Percentiles rank a stretch among this genome's conserved stretches.
phyloP scores from a whole-genome alignment of 2,888 invertebrate species.

The Drosophila vallismaia region DNA sequence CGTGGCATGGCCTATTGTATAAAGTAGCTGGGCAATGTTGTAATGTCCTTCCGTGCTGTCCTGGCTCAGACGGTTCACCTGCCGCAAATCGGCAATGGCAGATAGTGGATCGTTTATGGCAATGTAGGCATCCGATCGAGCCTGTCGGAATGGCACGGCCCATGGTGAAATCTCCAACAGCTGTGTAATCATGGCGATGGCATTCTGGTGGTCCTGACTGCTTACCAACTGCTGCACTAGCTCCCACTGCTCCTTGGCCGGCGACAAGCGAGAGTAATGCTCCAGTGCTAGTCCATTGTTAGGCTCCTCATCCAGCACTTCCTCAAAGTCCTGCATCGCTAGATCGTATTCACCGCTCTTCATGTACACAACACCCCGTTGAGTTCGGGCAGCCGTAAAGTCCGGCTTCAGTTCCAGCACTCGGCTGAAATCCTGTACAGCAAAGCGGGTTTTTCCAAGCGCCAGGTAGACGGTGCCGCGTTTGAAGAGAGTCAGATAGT shows the following conservation, averaged over 20 bases:
- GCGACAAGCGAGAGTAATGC: slow-evolving; percentile 88
- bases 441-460: slow-evolving; percentile 97
- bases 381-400: slow-evolving; percentile 93
- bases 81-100: slow-evolving; percentile 95
- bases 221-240: slow-evolving; percentile 87
- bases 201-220: slow-evolving; percentile 85
- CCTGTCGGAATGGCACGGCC: slow-evolving; percentile 92
- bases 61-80: slow-evolving; percentile 94
- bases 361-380: slow-evolving; percentile 94
- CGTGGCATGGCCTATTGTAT: slow-evolving; percentile 95
- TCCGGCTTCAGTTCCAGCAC: slow-evolving; percentile 97
- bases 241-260: slow-evolving; percentile 87
- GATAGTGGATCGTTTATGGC: slow-evolving; percentile 90
- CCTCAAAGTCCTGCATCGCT: slow-evolving; percentile 92
- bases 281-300: slow-evolving; percentile 90
- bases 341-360: slow-evolving; percentile 94
- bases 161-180: slow-evolving; percentile 94
- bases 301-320: slow-evolving; percentile 91
- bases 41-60: slow-evolving; percentile 93
- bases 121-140: slow-evolving; percentile 93
- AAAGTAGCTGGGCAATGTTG: slow-evolving; percentile 91
- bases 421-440: slow-evolving; percentile 95
- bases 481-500: slow-evolving; percentile 98
- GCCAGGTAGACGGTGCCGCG: slow-evolving; percentile 98
- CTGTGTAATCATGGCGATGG: slow-evolving; percentile 87